Base-by-base conservation (phyloP, 2,888 invertebrate genomes). In the Drosophila longiperda region DNA sequence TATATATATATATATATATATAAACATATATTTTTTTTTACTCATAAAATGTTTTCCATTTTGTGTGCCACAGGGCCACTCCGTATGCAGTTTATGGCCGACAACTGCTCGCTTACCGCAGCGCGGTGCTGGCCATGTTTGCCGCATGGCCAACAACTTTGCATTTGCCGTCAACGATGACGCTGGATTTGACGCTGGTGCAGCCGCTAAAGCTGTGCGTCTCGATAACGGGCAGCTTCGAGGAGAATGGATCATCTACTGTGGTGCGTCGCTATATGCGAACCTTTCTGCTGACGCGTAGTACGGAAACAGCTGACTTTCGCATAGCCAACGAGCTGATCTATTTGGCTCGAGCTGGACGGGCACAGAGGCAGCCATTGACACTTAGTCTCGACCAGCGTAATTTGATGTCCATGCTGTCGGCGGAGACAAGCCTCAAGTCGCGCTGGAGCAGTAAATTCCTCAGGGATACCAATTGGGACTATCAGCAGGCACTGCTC, bases 291-390 rank as follows among this genome's bases (percentile, higher is more conserved):
- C 49, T 78, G 9, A 65, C 72, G 7, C 32, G 81, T 8, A n/a
- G 17, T 9, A 29, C 33, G 0, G 64, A 53, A 5, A n/a, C 54
- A 1, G 61, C 15, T 7, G 62, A 71, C 20, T 78, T 80, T 65
- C 66, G 77, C 34, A 80, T 78, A 49, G 54, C 63, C 63, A 78
- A 78, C 11, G 78, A 78, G 58, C 60, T 78, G 42, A 76, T 80
- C 17, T 63, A 76, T 50, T 26, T 78, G 29, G 60, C 40, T 26
- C 48, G 70, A 9, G 50, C 11, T 29, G 78, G 66, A 26, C 57
- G 45, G 2, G 55, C 55, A 20, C 29, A 36, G 9, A 20, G 60
- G 8, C 36, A 45, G 45, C 11, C 54, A 9, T 2, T 20, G 20
- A 17, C 9, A 9, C 63, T 64, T 8, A 75, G 34, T 70, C 48